Evolutionary conservation across 35 echinoderm and acorn worm species (phyloP), one percentile per base, ranked within the genome.

Genomic region (Holothuria glaberrima): DNA sequence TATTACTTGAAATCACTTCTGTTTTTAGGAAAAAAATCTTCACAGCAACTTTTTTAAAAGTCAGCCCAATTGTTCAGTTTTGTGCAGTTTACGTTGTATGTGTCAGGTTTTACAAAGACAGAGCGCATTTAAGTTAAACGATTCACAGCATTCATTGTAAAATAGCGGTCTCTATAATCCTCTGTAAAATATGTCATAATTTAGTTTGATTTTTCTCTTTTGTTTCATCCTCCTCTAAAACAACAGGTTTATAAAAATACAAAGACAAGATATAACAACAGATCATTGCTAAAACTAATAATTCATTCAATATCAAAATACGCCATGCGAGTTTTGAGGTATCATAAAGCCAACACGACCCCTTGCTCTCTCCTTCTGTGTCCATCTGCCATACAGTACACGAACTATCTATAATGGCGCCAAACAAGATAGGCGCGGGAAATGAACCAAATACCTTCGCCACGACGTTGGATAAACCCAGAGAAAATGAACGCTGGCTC

Each of bases 291-390:
- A 48, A 26, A 0, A 50, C 21, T 17, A 78, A 48, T 14, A 38
- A 78, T 22, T 78, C 74, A 48, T 33, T 78, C 38, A 78, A 48
- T 33, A 84, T 2, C 30, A 13, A 84, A 1, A 84, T 25, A 21
- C 80, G 41, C 22, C 61, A 63, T n/a, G 85, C 52, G 19, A 90
- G 58, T 27, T 82, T 62, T 12, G 20, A 45, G 73, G 45, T 44
- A 59, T 90, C 73, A 46, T 90, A 90, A 31, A 90, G 33, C 89
- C 89, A 90, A 35, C 89, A 90, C 4, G 89, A 81, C 35, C 89
- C 89, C 6, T 28, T 31, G 4, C 38, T 17, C 12, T 45, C 27
- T 2, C 29, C 58, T 13, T 35, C 25, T 2, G 66, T 32, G 19
- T 46, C 60, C 25, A 28, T 71, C 48, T 90, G 89, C 89, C 89